phyloP scores from a whole-genome alignment of 2,888 invertebrate species.

The Pseudoips prasinana region DNA sequence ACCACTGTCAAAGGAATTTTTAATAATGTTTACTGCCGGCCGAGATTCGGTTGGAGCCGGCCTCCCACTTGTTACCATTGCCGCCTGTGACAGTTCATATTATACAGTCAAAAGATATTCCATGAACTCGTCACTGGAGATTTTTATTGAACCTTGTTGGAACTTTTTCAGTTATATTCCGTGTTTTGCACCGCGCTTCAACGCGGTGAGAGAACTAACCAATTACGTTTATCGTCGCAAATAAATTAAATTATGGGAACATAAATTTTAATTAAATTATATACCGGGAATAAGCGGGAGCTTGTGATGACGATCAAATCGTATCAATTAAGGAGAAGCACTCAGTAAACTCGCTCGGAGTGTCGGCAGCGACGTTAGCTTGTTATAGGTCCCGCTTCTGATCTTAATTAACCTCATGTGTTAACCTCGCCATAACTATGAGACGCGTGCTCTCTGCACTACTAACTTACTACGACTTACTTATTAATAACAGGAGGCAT shows the following conservation, averaged over 20 bases:
- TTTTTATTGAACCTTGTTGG: constrained; percentile 47
- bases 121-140: constrained; percentile 33
- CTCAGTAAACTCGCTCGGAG: constrained; percentile 56
- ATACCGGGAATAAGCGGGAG: constrained; percentile 51
- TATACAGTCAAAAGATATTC: constrained; percentile 42
- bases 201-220: constrained; percentile 24
- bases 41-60: constrained; percentile 56
- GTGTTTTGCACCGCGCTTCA: constrained; percentile 14
- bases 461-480: constrained; percentile 54
- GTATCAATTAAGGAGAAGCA: constrained; percentile 73
- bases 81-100: constrained; percentile 36
- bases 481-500: constrained; percentile 61
- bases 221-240: constrained; percentile 36
- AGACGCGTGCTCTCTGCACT: constrained; percentile 53
- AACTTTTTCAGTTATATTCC: constrained; percentile 51
- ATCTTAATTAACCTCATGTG: constrained; percentile 80
- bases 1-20: constrained; percentile 75
- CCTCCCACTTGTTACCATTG: constrained; percentile 52
- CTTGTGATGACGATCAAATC: constrained; percentile 70
- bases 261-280: constrained; percentile 59
- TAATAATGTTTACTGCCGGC: constrained; percentile 66
- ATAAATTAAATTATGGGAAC: constrained; percentile 43
- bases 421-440: constrained; percentile 70
- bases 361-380: constrained; percentile 59
- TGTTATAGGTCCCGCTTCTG: constrained; percentile 69